Evolutionary conservation across 2,797 vertebrate genomes (phyloP).

Genomic region (Loriculus beryllinus): DNA sequence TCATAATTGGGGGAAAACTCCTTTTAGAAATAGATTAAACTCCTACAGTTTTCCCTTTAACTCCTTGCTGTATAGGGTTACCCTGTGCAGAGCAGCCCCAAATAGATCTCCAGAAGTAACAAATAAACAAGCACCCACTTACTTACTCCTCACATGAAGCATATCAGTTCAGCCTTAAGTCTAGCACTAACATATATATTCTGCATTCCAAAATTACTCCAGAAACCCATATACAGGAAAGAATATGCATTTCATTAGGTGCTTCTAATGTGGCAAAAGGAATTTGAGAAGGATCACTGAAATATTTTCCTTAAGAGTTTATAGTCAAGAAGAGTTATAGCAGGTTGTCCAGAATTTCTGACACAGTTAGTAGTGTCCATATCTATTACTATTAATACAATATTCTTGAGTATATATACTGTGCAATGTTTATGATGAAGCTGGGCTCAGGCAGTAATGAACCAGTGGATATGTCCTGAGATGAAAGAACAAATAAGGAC

Average conservation of each 20-base stretch:
- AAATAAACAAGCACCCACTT: background rate
- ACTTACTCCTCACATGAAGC: background rate
- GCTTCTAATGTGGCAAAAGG: background rate
- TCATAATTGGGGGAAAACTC: background rate
- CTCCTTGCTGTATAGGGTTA: background rate
- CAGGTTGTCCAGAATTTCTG: background rate
- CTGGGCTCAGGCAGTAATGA: background rate
- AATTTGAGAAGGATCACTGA: background rate
- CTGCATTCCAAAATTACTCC: background rate
- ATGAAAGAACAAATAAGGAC: conserved; percentile 10
- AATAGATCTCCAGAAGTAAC: background rate
- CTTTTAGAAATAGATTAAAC: background rate
- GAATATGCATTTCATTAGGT: background rate
- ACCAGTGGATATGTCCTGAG: background rate
- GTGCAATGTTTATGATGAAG: background rate
- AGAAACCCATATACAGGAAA: background rate
- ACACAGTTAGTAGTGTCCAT: background rate
- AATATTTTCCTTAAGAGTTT: background rate
- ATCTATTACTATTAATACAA: background rate
- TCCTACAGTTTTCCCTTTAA: background rate
- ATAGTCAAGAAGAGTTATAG: background rate
- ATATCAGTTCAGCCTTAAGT: background rate
- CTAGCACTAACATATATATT: background rate
- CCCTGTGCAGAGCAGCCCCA: rapidly evolving
- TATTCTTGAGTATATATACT: background rate